phyloP scores from a whole-genome alignment of 2,113 vertebrate species.

The Peromyscus polionotus region DNA sequence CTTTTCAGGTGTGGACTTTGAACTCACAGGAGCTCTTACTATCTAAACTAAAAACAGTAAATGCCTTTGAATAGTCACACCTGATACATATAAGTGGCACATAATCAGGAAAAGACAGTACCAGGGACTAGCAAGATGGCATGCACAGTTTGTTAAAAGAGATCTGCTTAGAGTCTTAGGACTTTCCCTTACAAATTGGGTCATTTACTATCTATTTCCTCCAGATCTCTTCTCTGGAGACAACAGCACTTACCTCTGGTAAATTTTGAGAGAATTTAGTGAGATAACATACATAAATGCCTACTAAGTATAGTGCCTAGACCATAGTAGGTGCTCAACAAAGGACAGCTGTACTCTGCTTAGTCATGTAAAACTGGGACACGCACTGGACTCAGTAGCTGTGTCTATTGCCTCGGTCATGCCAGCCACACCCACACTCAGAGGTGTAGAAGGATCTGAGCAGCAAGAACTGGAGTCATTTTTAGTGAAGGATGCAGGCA shows the following conservation, averaged over 20 bases:
- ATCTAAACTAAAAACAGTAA: not conserved
- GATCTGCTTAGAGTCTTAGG: not conserved
- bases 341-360: not conserved
- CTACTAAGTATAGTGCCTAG: slow-evolving; percentile 26
- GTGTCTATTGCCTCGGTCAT: slow-evolving; percentile 56
- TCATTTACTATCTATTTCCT: not conserved
- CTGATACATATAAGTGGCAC: not conserved
- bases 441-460: slow-evolving; percentile 51
- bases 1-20: not conserved
- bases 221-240: not conserved
- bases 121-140: not conserved
- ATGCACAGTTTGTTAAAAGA: slow-evolving; percentile 28
- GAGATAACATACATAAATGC: not conserved
- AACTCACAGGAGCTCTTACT: not conserved
- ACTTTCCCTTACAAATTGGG: not conserved
- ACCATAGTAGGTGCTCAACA: slow-evolving; percentile 57
- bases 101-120: slow-evolving; percentile 6
- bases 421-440: slow-evolving; percentile 64
- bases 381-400: not conserved
- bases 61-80: not conserved
- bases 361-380: slow-evolving; percentile 17
- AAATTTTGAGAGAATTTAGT: not conserved
- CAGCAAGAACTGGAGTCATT: slow-evolving; percentile 49
- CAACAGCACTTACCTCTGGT: slow-evolving; percentile 45
- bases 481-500: slow-evolving; percentile 47